Percentiles rank a stretch among this genome's conserved stretches.
Evolutionary conservation across 2,888 invertebrate species (phyloP).

Genomic region (Myopa tessellatipennis): DNA sequence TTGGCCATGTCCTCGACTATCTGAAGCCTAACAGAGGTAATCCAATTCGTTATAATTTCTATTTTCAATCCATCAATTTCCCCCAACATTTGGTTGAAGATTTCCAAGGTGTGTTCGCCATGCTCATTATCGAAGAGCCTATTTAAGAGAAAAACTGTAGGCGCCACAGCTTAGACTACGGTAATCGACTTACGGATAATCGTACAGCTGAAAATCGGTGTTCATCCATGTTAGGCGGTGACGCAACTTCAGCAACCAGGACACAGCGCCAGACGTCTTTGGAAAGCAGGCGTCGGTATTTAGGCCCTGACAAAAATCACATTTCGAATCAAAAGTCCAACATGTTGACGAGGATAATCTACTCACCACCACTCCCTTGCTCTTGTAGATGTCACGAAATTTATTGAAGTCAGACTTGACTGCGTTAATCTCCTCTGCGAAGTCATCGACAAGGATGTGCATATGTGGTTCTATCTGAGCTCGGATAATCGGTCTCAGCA

Average conservation of each 20-base stretch:
- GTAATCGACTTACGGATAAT: conserved; percentile 71
- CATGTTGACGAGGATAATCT: not conserved
- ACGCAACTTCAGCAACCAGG: conserved; percentile 78
- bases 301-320: conserved; percentile 64
- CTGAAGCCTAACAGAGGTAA: conserved; percentile 73
- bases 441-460: conserved; percentile 73
- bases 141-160: not conserved
- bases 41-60: conserved; percentile 78
- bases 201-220: conserved; percentile 74
- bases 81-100: conserved; percentile 74
- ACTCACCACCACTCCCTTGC: conserved; percentile 50
- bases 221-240: conserved; percentile 72
- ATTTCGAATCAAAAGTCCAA: not conserved
- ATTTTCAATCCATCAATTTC: conserved; percentile 75
- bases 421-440: conserved; percentile 75
- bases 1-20: conserved; percentile 75
- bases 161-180: too few species aligned
- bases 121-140: conserved; percentile 73
- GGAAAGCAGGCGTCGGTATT: conserved; percentile 79
- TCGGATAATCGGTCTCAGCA: conserved; percentile 80
- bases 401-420: conserved; percentile 75
- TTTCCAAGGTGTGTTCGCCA: conserved; percentile 54
- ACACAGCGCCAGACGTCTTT: conserved; percentile 79
- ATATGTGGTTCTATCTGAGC: conserved; percentile 78
- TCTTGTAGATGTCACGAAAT: conserved; percentile 67